Evolutionary conservation across 35 echinoderm and acorn worm genomes (phyloP).

Genomic region (Apostichopus californicus): DNA sequence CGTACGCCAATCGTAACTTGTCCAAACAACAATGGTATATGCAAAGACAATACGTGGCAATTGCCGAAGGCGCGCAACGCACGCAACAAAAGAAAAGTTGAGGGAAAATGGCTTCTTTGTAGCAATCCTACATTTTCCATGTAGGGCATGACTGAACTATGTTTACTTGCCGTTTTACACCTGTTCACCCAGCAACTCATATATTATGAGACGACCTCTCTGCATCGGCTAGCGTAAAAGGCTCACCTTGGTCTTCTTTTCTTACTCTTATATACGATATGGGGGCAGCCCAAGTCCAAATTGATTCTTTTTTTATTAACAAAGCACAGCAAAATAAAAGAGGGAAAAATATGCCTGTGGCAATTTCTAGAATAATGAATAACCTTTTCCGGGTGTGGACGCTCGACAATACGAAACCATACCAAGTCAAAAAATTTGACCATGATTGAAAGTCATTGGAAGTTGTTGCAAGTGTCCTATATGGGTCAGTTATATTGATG

Average conservation of each 20-base stretch:
- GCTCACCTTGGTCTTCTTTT: conserved; percentile 20
- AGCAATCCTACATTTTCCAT: conserved; percentile 36
- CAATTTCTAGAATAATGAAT: no score
- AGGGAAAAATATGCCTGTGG: no score
- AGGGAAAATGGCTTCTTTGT: conserved; percentile 42
- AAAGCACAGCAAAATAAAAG: background rate
- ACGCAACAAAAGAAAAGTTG: conserved; percentile 10
- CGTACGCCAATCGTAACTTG: conserved; percentile 10
- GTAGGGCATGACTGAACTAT: background rate
- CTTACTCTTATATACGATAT: background rate
- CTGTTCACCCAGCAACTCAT: background rate
- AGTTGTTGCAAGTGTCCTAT: no score
- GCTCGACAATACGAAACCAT: no score
- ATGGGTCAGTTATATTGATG: no score
- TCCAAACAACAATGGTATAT: conserved; percentile 25
- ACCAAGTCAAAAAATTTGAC: no score
- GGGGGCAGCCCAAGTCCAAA: background rate
- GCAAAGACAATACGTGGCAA: conserved; percentile 37
- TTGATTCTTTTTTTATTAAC: background rate
- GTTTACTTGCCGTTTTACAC: conserved; percentile 44
- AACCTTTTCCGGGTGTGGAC: no score
- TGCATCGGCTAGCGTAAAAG: background rate
- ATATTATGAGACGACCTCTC: background rate
- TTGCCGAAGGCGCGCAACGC: conserved; percentile 38
- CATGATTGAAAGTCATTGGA: no score